phyloP scores from a whole-genome alignment of 1,140 invertebrate species.

The Asbolus verrucosus region DNA sequence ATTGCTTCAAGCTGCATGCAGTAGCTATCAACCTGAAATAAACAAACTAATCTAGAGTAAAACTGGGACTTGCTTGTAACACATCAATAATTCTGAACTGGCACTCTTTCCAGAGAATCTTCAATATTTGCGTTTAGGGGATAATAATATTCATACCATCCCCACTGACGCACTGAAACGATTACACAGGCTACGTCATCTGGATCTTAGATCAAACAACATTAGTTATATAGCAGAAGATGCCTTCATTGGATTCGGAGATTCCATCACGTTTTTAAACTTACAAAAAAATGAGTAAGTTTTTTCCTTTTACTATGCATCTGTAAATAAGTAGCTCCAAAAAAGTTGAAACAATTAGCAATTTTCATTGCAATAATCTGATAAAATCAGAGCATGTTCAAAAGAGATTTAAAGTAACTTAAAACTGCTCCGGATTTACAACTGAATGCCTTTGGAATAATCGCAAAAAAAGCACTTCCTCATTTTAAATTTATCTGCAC shows the following conservation, averaged over 20 bases:
- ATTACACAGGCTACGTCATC: constrained; percentile 85
- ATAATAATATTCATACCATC: constrained; percentile 86
- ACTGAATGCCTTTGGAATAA: constrained; percentile 1
- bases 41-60: too few species aligned
- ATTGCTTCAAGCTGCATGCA: too few species aligned
- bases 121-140: constrained; percentile 87
- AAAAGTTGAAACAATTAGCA: not conserved
- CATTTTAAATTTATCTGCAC: not conserved
- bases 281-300: constrained; percentile 91
- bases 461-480: not conserved
- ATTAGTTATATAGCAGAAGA: constrained; percentile 85
- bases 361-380: not conserved
- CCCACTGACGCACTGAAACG: constrained; percentile 84
- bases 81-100: too few species aligned
- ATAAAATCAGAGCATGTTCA: not conserved
- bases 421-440: constrained; percentile 10
- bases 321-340: not conserved
- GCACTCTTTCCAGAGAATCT: constrained; percentile 79
- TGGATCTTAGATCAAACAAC: constrained; percentile 89
- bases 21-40: too few species aligned
- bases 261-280: constrained; percentile 91
- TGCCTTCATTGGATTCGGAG: constrained; percentile 90
- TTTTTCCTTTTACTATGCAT: not conserved
- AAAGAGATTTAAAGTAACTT: constrained; percentile 16
- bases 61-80: too few species aligned